Evolutionary conservation across 2,888 invertebrate species (phyloP), one percentile per base, ranked within the genome.

Genomic region (Anaspis maculata): DNA sequence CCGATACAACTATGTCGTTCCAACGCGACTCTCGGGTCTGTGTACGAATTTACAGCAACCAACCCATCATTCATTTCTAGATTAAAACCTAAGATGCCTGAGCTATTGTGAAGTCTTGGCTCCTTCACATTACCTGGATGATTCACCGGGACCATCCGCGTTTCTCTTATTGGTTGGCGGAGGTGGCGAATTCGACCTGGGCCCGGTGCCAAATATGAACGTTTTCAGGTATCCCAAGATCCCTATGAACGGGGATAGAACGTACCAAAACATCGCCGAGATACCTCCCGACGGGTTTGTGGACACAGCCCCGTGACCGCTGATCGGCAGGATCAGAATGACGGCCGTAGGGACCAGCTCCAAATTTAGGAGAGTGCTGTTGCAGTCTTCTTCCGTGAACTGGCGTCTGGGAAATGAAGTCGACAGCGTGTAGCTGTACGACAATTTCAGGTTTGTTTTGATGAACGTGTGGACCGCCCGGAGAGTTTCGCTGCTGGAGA

Each of bases 371-470:
- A 89, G 66, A 0, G 76, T 75, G 29, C 69, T 66, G 2, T 61
- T 61, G 5, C 69, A 58, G 27, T 81, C 79, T 2, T 62, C 62
- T 10, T 52, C 51, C 0, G 71, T 69, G 48, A 87, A 75, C 52
- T 81, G 79, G 29, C 79, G 72, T 4, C 83, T 73, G 0, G 88
- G 88, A 64, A 83, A 88, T 31, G 81, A 78, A 13, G 81, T 82
- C 45, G 85, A 84, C 37, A 92, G 67, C 0, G 76, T 70, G 54
- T 87, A 87, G 1, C 70, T 72, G 26, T 66, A 68, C 0, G 68
- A 61, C 41, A 70, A 44, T 34, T 54, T 51, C 22, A 65, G 31
- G 42, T 61, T 57, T 3, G 46, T 52, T 22, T 52, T 56, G 1
- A 71, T 64, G 48, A 64, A 69, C 30, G 44, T 30, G 11, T 68